Conservation (phyloP, 2,113 vertebrate genomes). For the Pagrus major region DNA sequence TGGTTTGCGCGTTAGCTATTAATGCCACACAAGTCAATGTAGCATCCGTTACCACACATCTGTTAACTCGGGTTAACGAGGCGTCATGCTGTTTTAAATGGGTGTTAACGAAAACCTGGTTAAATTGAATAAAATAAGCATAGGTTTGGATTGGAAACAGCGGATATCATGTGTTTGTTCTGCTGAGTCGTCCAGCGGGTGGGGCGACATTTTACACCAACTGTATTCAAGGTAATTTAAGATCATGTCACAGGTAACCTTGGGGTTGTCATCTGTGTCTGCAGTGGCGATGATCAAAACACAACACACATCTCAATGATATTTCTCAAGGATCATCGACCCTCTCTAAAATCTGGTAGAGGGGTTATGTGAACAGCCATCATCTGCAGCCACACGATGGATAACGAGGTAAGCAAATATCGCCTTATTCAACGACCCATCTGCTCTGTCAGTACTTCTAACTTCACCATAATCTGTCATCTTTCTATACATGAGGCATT, state of each 20-base stretch:
- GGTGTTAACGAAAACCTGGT: background rate
- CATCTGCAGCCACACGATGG: conserved; percentile 63
- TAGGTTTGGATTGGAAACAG: background rate
- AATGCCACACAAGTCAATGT: background rate
- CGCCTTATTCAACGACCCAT: conserved; percentile 5
- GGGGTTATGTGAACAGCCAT: conserved; percentile 45
- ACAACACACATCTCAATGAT: background rate
- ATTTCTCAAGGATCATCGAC: background rate
- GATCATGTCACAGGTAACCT: conserved; percentile 44
- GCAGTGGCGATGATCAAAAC: conserved; percentile 31
- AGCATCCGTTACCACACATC: background rate
- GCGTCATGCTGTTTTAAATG: background rate
- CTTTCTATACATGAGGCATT: background rate
- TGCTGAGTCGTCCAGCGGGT: conserved; percentile 12
- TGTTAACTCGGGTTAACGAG: background rate
- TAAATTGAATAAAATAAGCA: background rate
- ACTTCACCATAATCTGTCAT: conserved; percentile 22
- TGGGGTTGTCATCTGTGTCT: conserved; percentile 33
- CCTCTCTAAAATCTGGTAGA: conserved; percentile 35
- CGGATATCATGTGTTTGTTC: background rate
- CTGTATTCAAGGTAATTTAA: background rate
- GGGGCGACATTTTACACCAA: conserved; percentile 25
- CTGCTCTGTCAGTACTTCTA: conserved; percentile 8
- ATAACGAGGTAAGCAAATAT: conserved; percentile 62
- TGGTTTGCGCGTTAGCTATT: background rate